Evolutionary conservation across 2,888 invertebrate species (phyloP), one percentile per base, ranked within the genome.

Genomic region (Adelognathus sp.): DNA sequence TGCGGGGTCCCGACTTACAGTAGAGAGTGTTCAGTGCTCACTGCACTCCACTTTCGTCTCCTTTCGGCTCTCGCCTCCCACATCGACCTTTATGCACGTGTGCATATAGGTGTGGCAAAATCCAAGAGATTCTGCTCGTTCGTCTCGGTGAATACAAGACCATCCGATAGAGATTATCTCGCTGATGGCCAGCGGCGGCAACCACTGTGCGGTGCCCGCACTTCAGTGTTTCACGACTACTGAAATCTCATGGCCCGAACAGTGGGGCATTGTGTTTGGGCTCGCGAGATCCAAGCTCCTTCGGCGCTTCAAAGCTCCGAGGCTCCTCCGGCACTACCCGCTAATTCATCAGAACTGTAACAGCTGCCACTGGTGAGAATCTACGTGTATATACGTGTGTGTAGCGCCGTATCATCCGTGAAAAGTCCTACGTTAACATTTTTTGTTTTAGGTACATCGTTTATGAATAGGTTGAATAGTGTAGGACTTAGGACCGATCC

Each of bases 161-260:
- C 52, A 18, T 16, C 64, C 74, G 71, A 74, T 75, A 54, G 54
- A 75, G 79, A 79, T 79, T 60, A 79, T 75, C 79, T 71, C 73
- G 24, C 63, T 52, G 70, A 60, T 78, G 69, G 69, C 69, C 52
- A 6, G 7, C 63, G 18, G 69, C 9, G 29, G 58, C 56, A 61
- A 39, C 44, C 33, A 9, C 61, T 58, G 39, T 41, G 50, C 27
- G 21, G 9, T 70, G 60, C 58, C 36, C 61, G 44, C 52, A 54
- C 69, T 79, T 46, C 18, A 36, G 60, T 74, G 52, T 71, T 74
- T 61, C 70, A 36, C 24, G 50, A 46, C 31, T 66, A 21, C 58
- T 18, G 27, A 27, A 52, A 64, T 33, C 67, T 71, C 7, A 36
- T 54, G 29, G 41, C 18, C 21, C 21, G 54, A 29, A 71, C 67